Evolutionary conservation across 2,888 invertebrate genomes (phyloP).

Genomic region (Leptura quadrifasciata): DNA sequence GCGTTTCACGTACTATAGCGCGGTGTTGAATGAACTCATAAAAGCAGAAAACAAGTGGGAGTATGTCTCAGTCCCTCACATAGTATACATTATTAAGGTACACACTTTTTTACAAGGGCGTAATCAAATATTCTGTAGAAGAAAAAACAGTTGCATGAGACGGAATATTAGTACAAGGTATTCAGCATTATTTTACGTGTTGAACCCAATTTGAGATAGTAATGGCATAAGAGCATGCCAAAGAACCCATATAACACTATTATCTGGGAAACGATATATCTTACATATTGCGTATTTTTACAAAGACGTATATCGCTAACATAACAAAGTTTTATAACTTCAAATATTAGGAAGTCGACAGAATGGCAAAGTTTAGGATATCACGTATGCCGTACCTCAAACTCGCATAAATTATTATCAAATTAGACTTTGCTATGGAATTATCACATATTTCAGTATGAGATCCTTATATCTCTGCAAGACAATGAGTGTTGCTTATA

Average conservation of each 20-base stretch:
- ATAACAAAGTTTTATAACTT: neutral
- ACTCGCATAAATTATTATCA: too few species aligned
- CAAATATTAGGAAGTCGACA: too few species aligned
- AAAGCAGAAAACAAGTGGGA: conserved; percentile 6
- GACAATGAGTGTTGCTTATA: too few species aligned
- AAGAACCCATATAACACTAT: conserved; percentile 13
- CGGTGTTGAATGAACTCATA: conserved; percentile 21
- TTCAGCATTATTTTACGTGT: conserved; percentile 5
- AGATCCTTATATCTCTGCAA: too few species aligned
- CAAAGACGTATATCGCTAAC: conserved; percentile 13
- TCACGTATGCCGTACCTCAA: too few species aligned
- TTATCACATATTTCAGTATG: too few species aligned
- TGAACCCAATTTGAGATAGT: neutral
- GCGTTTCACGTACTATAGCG: conserved; percentile 1
- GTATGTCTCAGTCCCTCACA: neutral
- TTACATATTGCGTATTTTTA: conserved; percentile 17
- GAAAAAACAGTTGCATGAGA: neutral
- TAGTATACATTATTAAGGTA: neutral
- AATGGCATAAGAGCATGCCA: neutral
- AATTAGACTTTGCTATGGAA: too few species aligned
- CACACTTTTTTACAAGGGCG: neutral
- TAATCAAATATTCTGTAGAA: conserved; percentile 10
- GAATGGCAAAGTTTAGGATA: too few species aligned
- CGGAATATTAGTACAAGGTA: neutral
- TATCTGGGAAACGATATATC: conserved; percentile 10